Evolutionary conservation across 2,113 vertebrate genomes (phyloP).

Genomic region (Macquaria ambigua): DNA sequence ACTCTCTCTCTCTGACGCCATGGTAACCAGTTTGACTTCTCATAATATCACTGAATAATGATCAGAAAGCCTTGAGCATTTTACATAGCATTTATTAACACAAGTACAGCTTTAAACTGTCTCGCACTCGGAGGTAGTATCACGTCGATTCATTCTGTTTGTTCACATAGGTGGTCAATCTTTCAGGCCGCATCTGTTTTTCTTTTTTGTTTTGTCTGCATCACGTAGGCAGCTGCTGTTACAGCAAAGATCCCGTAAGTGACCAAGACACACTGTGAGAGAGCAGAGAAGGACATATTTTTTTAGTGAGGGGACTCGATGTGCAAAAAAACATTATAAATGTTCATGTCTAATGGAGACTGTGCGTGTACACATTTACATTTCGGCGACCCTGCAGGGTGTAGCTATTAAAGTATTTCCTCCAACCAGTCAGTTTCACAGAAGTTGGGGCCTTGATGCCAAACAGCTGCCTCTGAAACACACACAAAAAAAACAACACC

Average conservation of each 20-base stretch:
- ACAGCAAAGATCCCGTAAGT: slow-evolving; percentile 68
- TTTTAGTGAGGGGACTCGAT: not conserved
- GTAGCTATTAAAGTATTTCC: slow-evolving; percentile 82
- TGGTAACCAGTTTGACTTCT: not conserved
- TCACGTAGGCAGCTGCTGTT: slow-evolving; percentile 54
- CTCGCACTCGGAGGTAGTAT: not conserved
- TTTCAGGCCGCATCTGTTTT: slow-evolving; percentile 25
- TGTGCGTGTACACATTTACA: slow-evolving; percentile 41
- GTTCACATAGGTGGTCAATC: not conserved
- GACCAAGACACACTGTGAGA: slow-evolving; percentile 76
- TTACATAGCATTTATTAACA: slow-evolving; percentile 49
- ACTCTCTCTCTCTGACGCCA: not conserved
- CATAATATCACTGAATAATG: not conserved
- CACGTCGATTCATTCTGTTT: not conserved
- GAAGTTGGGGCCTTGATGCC: slow-evolving; percentile 63
- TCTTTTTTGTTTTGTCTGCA: slow-evolving; percentile 62
- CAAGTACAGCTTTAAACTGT: not conserved
- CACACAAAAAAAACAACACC: not conserved
- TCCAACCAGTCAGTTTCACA: slow-evolving; percentile 74
- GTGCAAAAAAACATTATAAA: not conserved
- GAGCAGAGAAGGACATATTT: not conserved
- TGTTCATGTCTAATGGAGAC: not conserved
- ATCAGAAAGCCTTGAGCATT: not conserved
- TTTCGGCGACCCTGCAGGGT: slow-evolving; percentile 75
- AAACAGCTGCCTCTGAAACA: slow-evolving; percentile 77